These are phyloP conservation scores for Branchinecta sandiegonensis DNA, from an alignment of 2,888 invertebrate species.

Conservation along the genomic window DNA sequence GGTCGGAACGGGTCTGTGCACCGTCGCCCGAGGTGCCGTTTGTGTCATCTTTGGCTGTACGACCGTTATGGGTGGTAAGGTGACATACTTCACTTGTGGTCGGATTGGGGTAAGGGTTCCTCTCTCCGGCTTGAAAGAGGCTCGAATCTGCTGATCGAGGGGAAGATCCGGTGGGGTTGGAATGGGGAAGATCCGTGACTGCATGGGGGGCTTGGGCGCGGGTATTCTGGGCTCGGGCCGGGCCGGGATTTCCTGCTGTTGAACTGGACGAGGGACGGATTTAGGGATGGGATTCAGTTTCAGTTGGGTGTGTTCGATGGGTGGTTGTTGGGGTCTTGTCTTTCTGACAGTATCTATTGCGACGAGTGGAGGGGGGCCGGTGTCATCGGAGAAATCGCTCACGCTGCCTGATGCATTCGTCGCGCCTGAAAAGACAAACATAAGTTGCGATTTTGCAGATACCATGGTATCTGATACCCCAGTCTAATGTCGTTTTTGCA, in stretches of 20 bases:
- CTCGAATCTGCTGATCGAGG: constrained; percentile 11
- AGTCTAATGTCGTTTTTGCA: too few species aligned
- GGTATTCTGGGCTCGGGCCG: constrained; percentile 1
- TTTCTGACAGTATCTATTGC: too few species aligned
- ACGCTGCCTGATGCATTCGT: too few species aligned
- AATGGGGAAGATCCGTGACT: constrained; percentile 3
- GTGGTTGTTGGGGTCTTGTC: too few species aligned
- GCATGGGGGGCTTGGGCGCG: background rate
- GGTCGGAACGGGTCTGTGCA: background rate
- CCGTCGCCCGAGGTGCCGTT: background rate
- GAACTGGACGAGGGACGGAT: background rate
- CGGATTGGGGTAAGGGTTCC: constrained; percentile 10
- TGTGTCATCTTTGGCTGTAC: background rate
- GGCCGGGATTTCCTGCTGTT: background rate
- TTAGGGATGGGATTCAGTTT: too few species aligned
- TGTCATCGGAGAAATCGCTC: too few species aligned
- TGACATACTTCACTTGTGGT: constrained; percentile 10
- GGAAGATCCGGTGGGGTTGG: constrained; percentile 11
- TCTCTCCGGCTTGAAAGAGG: constrained; percentile 1
- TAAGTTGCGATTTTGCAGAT: too few species aligned
- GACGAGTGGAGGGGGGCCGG: too few species aligned
- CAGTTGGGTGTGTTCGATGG: too few species aligned
- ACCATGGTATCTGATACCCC: too few species aligned
- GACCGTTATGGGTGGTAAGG: background rate
- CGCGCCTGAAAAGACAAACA: too few species aligned